Percentiles rank a stretch among this genome's conserved stretches.
Evolutionary conservation across 2,888 invertebrate genomes (phyloP).

Genomic region (Chrysodeixis includens): DNA sequence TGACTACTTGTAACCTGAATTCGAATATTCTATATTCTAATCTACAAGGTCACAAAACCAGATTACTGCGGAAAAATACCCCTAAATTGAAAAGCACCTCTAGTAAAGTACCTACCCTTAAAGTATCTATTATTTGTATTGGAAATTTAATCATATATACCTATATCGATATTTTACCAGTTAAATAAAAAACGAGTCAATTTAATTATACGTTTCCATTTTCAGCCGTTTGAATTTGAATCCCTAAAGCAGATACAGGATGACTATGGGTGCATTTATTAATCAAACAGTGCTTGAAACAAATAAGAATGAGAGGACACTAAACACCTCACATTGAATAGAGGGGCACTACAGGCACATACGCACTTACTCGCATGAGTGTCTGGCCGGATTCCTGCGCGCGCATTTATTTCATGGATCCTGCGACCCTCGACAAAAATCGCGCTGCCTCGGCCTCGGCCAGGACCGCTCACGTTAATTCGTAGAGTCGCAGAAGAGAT

Average conservation of each 20-base stretch:
- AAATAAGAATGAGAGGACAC: constrained; percentile 38
- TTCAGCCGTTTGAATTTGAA: background rate
- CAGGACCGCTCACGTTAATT: constrained; percentile 61
- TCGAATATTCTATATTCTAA: too few relatives aligned
- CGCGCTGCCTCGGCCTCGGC: constrained; percentile 66
- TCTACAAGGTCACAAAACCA: too few relatives aligned
- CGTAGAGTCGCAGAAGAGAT: constrained; percentile 58
- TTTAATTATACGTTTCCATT: background rate
- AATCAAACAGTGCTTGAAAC: constrained; percentile 6
- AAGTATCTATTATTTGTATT: too few relatives aligned
- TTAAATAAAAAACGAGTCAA: background rate
- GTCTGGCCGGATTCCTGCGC: constrained; percentile 73
- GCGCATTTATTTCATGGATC: constrained; percentile 76
- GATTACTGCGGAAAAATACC: too few relatives aligned
- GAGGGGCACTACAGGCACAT: constrained; percentile 38
- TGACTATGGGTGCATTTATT: background rate
- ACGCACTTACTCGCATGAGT: constrained; percentile 23
- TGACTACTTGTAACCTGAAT: too few relatives aligned
- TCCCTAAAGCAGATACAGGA: background rate
- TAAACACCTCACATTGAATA: constrained; percentile 40
- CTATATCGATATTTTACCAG: too few relatives aligned
- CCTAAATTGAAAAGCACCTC: too few relatives aligned
- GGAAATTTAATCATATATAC: too few relatives aligned
- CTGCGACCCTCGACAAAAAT: constrained; percentile 68
- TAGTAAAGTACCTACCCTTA: too few relatives aligned